Conservation (phyloP, 2,113 vertebrate genomes). For the Pelecanoides urinatrix region DNA sequence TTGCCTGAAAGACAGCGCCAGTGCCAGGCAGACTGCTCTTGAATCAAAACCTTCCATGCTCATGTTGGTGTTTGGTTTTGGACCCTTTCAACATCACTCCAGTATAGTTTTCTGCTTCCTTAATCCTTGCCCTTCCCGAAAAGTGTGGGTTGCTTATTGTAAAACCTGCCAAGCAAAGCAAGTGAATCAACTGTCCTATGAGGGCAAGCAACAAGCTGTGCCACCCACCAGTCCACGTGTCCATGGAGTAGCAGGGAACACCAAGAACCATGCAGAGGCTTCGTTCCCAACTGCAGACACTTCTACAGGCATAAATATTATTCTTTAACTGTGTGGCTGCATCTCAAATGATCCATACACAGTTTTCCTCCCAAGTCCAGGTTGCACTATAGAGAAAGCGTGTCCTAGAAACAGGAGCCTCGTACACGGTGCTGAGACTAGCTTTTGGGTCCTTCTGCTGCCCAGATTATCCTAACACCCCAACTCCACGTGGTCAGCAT, state of each 20-base stretch:
- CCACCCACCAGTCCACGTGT: neutral
- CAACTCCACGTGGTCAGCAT: neutral
- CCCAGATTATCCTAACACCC: neutral
- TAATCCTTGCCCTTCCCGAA: neutral
- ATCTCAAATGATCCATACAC: neutral
- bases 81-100: accelerated
- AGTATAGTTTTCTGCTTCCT: neutral
- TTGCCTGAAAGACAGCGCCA: neutral
- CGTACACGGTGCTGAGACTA: neutral
- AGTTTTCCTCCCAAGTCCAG: neutral
- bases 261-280: neutral
- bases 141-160: neutral
- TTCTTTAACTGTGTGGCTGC: neutral
- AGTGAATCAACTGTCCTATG: neutral
- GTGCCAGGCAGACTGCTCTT: neutral
- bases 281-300: neutral
- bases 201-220: conserved; percentile 32
- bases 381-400: neutral
- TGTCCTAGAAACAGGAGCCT: neutral
- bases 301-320: neutral
- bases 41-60: neutral
- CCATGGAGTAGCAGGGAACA: neutral
- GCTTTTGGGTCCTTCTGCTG: neutral
- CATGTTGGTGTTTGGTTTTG: neutral
- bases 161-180: neutral